phyloP scores from a whole-genome alignment of 2,113 vertebrate genomes.

The Actenoides lindsayi region DNA sequence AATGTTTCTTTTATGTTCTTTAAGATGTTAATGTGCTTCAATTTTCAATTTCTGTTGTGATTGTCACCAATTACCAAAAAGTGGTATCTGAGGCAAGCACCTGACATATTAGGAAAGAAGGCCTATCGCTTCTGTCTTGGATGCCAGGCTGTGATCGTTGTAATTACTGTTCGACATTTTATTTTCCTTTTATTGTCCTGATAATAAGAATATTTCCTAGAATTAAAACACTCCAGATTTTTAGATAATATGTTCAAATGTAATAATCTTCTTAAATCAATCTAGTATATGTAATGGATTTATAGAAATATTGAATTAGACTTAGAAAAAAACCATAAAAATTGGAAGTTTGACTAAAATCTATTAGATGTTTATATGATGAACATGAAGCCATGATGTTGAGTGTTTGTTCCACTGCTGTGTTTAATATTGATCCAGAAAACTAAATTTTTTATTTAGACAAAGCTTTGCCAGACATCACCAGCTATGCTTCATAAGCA shows the following conservation, averaged over 20 bases:
- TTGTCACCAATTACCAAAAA: not conserved
- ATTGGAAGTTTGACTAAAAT: not conserved
- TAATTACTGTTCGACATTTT: not conserved
- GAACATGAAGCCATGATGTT: not conserved
- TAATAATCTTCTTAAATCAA: not conserved
- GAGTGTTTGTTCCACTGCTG: slow-evolving; percentile 1
- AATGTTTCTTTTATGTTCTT: not conserved
- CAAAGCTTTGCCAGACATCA: not conserved
- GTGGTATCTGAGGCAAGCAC: not conserved
- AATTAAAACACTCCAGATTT: not conserved
- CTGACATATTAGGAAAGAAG: not conserved
- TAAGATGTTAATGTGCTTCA: not conserved
- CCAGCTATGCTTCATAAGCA: not conserved
- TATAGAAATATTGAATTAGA: not conserved
- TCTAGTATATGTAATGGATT: not conserved
- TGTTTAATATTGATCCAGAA: not conserved
- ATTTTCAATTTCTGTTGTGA: not conserved
- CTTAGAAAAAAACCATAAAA: not conserved
- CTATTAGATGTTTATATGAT: not conserved
- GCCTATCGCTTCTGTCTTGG: not conserved
- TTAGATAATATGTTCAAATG: not conserved
- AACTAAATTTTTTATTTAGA: not conserved
- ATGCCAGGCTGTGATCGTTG: not conserved
- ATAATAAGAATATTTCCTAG: not conserved
- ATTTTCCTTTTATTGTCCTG: not conserved